Percentiles rank a stretch among this genome's conserved stretches.
Conservation (phyloP, 2,113 vertebrate species). For the Chloroceryle aenea region DNA sequence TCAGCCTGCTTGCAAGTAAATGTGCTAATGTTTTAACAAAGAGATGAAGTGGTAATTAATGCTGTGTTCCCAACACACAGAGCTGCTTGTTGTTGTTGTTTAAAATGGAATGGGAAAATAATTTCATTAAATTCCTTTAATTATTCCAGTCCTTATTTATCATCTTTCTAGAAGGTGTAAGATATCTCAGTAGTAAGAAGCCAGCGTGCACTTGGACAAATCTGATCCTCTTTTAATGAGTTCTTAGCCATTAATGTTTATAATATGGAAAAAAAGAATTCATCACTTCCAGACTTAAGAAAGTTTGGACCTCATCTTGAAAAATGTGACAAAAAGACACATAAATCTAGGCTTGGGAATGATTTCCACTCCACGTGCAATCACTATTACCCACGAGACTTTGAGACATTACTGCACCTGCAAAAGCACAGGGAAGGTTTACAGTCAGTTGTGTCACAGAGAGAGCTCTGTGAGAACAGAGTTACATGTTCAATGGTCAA, state of each 20-base stretch:
- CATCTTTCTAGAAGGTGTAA: not conserved
- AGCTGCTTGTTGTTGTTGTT: not conserved
- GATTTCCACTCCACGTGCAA: not conserved
- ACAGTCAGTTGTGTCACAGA: not conserved
- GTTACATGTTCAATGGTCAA: not conserved
- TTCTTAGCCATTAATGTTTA: not conserved
- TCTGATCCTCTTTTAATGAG: rapidly evolving
- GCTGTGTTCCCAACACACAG: not conserved
- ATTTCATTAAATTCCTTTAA: not conserved
- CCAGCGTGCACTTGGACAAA: not conserved
- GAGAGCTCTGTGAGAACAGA: not conserved
- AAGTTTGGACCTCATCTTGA: not conserved
- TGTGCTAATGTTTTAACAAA: not conserved
- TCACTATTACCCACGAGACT: not conserved
- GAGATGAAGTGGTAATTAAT: not conserved
- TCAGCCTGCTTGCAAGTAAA: not conserved
- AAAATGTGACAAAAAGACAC: not conserved
- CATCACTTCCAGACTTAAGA: not conserved
- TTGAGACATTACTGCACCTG: not conserved
- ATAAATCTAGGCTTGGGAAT: not conserved
- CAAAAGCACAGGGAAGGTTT: not conserved
- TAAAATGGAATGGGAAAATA: not conserved
- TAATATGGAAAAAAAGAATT: no score
- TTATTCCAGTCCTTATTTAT: not conserved
- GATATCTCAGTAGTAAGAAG: not conserved